Evolutionary conservation across 2,113 vertebrate species (phyloP).

Genomic region (Rhea pennata): DNA sequence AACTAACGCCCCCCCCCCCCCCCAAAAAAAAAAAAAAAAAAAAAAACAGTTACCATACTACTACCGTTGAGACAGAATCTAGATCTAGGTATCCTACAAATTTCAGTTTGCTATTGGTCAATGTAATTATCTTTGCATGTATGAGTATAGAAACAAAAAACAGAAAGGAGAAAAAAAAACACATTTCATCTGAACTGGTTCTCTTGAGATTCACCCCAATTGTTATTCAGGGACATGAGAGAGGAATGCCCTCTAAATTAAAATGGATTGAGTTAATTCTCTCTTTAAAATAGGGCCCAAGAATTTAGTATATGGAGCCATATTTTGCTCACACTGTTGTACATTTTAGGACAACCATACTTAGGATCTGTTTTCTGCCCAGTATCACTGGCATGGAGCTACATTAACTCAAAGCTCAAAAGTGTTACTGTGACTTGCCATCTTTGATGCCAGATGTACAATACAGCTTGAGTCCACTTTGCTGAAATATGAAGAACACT

Average conservation of each 20-base stretch:
- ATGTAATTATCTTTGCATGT: background rate
- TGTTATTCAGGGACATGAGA: background rate
- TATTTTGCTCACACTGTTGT: background rate
- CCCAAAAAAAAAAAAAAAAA: background rate
- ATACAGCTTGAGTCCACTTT: background rate
- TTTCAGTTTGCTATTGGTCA: background rate
- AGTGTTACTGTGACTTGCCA: background rate
- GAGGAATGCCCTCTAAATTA: background rate
- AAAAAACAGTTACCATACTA: rapidly evolving
- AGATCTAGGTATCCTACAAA: rapidly evolving
- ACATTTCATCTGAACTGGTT: background rate
- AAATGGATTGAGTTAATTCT: background rate
- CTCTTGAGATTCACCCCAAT: background rate
- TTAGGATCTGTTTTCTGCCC: background rate
- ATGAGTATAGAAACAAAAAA: background rate
- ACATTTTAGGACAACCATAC: background rate
- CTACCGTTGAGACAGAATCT: background rate
- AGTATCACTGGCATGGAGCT: background rate
- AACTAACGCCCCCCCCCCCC: background rate
- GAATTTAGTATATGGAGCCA: background rate
- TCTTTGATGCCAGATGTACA: background rate
- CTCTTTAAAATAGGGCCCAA: background rate
- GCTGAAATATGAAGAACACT: rapidly evolving
- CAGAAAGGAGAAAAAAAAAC: background rate
- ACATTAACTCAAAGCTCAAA: background rate